Evolutionary conservation across 2,888 invertebrate genomes (phyloP).

Genomic region (Octonoba sinensis): DNA sequence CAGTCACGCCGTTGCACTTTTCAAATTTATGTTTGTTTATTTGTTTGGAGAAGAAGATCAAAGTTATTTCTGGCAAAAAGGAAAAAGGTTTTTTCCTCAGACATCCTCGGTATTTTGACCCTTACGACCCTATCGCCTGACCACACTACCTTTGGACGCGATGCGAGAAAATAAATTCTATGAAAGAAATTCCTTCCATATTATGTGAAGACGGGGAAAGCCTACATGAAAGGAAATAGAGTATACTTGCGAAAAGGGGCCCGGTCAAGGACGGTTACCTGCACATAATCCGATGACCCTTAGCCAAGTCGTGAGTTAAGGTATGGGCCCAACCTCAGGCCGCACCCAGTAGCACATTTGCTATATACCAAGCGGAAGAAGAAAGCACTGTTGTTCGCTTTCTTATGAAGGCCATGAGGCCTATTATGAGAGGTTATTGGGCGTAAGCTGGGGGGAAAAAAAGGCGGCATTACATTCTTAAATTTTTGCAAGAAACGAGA

Average conservation of each 20-base stretch:
- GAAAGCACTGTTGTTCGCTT: background rate
- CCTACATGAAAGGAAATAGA: too few species aligned
- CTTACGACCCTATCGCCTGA: too few species aligned
- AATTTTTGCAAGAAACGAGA: too few species aligned
- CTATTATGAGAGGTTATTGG: conserved; percentile 8
- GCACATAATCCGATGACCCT: conserved; percentile 28
- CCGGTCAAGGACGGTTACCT: conserved; percentile 38
- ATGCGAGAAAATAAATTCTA: background rate
- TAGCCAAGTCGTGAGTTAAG: conserved; percentile 15
- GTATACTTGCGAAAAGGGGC: background rate
- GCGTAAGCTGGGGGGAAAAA: background rate
- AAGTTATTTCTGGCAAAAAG: too few species aligned
- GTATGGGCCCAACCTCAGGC: conserved; percentile 33
- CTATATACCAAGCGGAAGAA: conserved; percentile 1
- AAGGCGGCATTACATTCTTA: background rate
- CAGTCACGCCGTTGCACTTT: too few species aligned
- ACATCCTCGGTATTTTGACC: too few species aligned
- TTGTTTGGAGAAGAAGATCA: too few species aligned
- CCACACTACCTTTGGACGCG: too few species aligned
- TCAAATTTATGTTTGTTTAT: too few species aligned
- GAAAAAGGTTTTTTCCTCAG: too few species aligned
- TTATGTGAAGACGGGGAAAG: background rate
- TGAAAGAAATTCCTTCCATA: background rate
- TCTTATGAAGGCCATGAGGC: conserved; percentile 3
- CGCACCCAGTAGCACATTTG: conserved; percentile 36